Base-by-base conservation (phyloP, 2,797 vertebrate species). In the Alosa sapidissima region DNA sequence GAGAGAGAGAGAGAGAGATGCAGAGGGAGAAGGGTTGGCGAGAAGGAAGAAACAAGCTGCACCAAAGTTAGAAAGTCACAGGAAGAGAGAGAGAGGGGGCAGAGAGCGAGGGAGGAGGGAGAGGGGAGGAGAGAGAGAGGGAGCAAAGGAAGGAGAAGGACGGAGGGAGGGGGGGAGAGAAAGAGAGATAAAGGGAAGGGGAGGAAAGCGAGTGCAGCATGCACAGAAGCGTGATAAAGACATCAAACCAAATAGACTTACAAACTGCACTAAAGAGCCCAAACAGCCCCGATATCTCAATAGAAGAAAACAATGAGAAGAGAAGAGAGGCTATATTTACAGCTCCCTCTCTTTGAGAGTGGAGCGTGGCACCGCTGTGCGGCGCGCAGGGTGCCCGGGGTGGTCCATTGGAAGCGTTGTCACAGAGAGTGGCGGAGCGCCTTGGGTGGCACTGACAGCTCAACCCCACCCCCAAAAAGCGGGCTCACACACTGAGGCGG, bases 401-500 rank as follows among this genome's bases (percentile, higher is more conserved):
- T 78, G 72, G 72, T 78, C 72, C 19, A 45, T 45, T 78, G 72
- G 36, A 47, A 2, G 41, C 5, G 41, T 47, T 45, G 72, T 78
- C 36, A 45, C 41, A 14, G 72, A 78, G 72, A 21, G 41, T 78
- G 36, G 13, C 41, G 16, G 5, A 21, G 16, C 5, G 41, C 14
- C 72, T 21, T 47, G 72, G 72, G 72, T 47, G 72, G 36, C 36
- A 5, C 72, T 78, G 72, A 78, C 72, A 78, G 72, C 72, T 47
- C 72, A 14, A 78, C 72, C 72, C 72, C 68, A 75, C 68, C 68
- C 72, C 41, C 41, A 1, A 41, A 7, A 5, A 41, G 36, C 1
- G 28, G 72, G 36, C 82, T 83, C 72, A 81, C 72, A 68, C 51
- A 68, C 81, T 9, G 83, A 84, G 83, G 82, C 54, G 72, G 65